Base-by-base conservation (phyloP, 1,140 invertebrate species). In the Penaeus chinensis region DNA sequence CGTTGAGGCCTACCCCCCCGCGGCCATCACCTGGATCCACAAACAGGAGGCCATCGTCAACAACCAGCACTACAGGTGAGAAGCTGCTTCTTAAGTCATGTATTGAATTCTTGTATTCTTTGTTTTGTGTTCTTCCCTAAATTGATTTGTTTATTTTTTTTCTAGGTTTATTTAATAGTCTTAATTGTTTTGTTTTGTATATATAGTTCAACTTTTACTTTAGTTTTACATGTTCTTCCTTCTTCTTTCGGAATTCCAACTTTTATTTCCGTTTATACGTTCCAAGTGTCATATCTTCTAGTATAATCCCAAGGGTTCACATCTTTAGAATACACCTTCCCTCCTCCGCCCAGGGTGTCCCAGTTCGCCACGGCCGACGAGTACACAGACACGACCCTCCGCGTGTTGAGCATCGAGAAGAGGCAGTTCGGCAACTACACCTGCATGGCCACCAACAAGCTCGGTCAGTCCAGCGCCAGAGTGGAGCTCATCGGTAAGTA, bases 331-430 rank as follows among this genome's bases (percentile, higher is more conserved):
- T 42, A 42, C 8, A 1, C 2, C 10, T 16, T 2, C 11, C 54
- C 22, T 22, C 37, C 54, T 65, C 62, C 76, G 90, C 92, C 91
- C 90, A 95, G 95, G 90, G 96, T 98, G 90, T 97, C 96, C 0
- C 96, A 97, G 91, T 98, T 97, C 91, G 96, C 96, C 22, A 96
- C 96, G 2, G 96, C 96, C 5, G 96, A 98, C 91, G 96, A 98
- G 91, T 97, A 96, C 91, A 97, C 96, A 0, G 96, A 97, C 91
- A 97, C 96, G 0, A 98, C 96, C 1, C 93, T 98, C 66, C 94
- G 96, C 82, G 95, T 98, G 1, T 96, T 97, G 79, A 97, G 96
- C 0, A 96, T 98, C 82, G 97, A 98, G 92, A 98, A 98, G 91
- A 93, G 95, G 69, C 97, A 98, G 91, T 98, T 96, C 91, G 97